A percentile compares a stretch with the other conserved stretches of the same genome.
Evolutionary conservation across 2,797 vertebrate species (phyloP).

Genomic region (Mionectes olivaceus): DNA sequence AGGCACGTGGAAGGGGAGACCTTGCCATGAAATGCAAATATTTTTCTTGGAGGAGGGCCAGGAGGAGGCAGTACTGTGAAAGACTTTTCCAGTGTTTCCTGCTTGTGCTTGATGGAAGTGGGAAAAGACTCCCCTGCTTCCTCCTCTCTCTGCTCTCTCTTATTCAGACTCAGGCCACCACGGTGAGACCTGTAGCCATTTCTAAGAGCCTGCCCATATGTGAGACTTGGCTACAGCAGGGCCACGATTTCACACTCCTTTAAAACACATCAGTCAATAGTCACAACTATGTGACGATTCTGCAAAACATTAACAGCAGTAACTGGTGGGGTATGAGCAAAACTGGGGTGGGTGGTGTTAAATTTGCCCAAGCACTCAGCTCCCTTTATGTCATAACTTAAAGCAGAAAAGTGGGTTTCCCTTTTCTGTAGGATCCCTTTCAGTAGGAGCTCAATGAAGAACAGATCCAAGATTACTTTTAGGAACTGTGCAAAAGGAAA

Average conservation of each 20-base stretch:
- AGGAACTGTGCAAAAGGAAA: background rate
- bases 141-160: background rate
- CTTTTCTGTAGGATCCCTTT: background rate
- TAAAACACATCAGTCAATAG: background rate
- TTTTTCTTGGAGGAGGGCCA: background rate
- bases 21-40: background rate
- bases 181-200: background rate
- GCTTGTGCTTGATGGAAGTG: background rate
- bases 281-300: background rate
- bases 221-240: background rate
- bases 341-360: background rate
- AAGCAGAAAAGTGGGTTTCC: background rate
- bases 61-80: background rate
- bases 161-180: background rate
- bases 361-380: background rate
- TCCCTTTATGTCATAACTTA: background rate
- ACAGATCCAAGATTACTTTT: background rate
- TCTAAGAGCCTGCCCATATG: background rate
- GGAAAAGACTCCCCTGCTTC: background rate
- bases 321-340: background rate
- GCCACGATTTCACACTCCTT: rapidly evolving
- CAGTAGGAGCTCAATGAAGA: background rate
- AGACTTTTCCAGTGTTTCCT: background rate
- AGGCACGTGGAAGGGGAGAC: background rate
- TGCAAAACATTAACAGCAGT: background rate